These are phyloP conservation scores for Grallaria varia DNA, from an alignment of 2,113 vertebrate genomes.

Conservation along the genomic window DNA sequence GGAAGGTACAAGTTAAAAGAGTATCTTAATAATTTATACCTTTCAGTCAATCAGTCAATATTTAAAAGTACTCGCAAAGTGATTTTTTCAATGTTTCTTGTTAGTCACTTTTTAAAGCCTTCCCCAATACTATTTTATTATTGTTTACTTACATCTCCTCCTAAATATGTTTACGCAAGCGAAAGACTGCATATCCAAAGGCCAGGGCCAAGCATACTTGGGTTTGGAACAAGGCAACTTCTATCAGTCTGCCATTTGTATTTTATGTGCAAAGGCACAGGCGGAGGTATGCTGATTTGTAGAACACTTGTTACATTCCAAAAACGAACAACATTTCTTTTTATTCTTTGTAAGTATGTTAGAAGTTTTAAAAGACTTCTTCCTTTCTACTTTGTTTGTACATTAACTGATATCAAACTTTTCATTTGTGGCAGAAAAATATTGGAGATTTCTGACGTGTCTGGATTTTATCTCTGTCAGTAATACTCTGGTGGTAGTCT, in stretches of 20 bases:
- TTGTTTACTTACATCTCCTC: not conserved
- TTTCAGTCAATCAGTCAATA: not conserved
- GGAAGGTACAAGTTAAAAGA: not conserved
- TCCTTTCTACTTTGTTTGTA: not conserved
- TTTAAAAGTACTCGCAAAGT: not conserved
- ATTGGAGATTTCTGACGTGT: not conserved
- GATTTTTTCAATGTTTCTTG: constrained; percentile 9
- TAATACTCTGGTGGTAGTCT: not conserved
- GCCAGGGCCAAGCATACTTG: not conserved
- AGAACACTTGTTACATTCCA: not conserved
- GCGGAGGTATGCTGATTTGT: not conserved
- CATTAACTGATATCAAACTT: not conserved
- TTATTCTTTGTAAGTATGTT: not conserved
- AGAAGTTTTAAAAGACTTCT: not conserved
- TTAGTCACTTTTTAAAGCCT: constrained; percentile 3
- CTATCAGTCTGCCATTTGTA: constrained; percentile 4
- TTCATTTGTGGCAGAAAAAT: not conserved
- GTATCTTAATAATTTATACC: not conserved
- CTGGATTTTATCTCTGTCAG: not conserved
- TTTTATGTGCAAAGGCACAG: constrained; percentile 1
- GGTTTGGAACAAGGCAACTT: not conserved
- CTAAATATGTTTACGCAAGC: not conserved
- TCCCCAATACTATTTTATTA: accelerated
- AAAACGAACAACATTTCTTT: not conserved
- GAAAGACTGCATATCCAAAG: not conserved